Percentiles rank a stretch among this genome's conserved stretches.
These are phyloP conservation scores for Thymallus thymallus DNA, from an alignment of 2,113 vertebrate species.

Conservation along the genomic window DNA sequence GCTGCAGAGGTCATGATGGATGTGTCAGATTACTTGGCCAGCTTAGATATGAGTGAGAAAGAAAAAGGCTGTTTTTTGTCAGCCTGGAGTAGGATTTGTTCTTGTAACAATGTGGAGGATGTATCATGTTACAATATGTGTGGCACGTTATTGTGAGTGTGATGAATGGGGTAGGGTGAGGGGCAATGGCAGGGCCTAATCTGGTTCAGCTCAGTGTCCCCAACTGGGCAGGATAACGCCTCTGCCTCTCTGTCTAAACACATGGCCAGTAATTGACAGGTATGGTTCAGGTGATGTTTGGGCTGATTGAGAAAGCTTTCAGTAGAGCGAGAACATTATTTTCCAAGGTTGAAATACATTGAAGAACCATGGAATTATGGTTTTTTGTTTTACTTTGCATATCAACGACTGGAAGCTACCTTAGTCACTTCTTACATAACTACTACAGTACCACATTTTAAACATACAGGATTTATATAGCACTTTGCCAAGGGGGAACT, in stretches of 20 bases:
- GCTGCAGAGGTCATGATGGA: background rate
- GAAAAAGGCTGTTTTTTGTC: background rate
- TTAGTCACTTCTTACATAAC: too few species aligned
- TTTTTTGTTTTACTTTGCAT: too few species aligned
- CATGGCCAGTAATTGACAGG: conserved; percentile 33
- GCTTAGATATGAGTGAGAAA: background rate
- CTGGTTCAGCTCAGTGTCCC: conserved; percentile 14
- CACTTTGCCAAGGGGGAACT: too few species aligned
- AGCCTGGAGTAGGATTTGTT: background rate
- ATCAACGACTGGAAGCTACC: background rate
- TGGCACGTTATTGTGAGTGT: background rate
- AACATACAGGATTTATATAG: too few species aligned
- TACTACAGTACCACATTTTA: too few species aligned
- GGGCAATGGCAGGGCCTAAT: conserved; percentile 21
- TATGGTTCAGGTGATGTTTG: background rate
- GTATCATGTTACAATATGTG: background rate
- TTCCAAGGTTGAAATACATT: conserved; percentile 1
- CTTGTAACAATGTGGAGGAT: background rate
- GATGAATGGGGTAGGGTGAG: conserved; percentile 17
- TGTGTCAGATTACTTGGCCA: background rate
- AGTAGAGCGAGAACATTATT: background rate
- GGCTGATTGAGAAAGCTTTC: conserved; percentile 5
- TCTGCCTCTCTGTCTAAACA: conserved; percentile 23
- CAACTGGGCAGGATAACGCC: background rate
- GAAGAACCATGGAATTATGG: background rate